phyloP scores from a whole-genome alignment of 2,888 invertebrate genomes.

The Cataglyphis cursor region DNA sequence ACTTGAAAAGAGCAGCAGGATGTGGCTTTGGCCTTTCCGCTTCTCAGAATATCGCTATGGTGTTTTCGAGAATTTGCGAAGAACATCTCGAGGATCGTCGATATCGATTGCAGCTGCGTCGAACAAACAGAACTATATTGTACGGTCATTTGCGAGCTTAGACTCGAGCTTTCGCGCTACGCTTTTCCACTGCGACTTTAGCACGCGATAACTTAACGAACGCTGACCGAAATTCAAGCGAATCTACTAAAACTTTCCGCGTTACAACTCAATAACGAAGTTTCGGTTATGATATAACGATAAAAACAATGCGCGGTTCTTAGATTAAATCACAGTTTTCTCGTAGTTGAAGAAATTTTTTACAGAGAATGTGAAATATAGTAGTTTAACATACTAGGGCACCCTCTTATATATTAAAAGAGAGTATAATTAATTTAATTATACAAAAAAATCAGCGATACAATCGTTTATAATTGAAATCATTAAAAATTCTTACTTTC shows the following conservation, averaged over 20 bases:
- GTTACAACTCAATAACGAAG: constrained; percentile 8
- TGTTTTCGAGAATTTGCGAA: constrained; percentile 39
- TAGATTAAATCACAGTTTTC: neutral
- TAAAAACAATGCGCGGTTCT: neutral
- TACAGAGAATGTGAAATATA: neutral
- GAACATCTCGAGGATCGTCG: constrained; percentile 20
- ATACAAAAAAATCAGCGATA: neutral
- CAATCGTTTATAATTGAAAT: neutral
- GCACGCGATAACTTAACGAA: constrained; percentile 23
- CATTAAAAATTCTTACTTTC: neutral
- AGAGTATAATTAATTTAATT: constrained; percentile 5
- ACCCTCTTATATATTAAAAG: neutral
- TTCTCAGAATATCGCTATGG: neutral
- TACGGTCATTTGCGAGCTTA: constrained; percentile 14
- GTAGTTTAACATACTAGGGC: neutral
- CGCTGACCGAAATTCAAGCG: constrained; percentile 1
- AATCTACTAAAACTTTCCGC: neutral
- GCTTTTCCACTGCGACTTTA: neutral
- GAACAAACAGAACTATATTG: constrained; percentile 40
- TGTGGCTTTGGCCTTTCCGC: neutral
- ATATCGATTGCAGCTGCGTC: constrained; percentile 28
- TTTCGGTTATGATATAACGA: neutral
- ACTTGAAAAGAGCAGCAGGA: neutral
- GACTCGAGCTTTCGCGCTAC: neutral
- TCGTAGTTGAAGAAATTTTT: neutral